Conservation (phyloP, 2,888 invertebrate species). For the Ptycholaimellus sp. region DNA sequence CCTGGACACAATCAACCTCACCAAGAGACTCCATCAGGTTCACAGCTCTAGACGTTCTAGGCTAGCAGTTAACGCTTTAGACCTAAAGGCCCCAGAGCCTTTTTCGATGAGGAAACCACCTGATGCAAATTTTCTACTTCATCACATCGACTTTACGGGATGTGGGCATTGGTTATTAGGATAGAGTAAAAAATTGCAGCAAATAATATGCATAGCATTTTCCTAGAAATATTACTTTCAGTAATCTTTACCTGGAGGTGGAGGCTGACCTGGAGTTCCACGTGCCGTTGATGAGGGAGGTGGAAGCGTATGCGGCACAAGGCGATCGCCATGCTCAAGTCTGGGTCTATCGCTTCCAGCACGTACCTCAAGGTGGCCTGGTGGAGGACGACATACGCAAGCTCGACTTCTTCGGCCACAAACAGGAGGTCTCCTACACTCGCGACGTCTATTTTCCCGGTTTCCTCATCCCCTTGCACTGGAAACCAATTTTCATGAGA, state of each 20-base stretch:
- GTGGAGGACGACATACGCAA: slow-evolving; percentile 17
- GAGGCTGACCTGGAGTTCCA: slow-evolving; percentile 25
- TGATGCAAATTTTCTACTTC: too few relatives aligned
- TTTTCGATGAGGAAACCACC: too few relatives aligned
- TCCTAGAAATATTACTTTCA: not conserved
- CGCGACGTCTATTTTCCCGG: too few relatives aligned
- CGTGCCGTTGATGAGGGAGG: slow-evolving; percentile 20
- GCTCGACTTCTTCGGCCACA: slow-evolving; percentile 18
- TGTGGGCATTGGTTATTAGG: too few relatives aligned
- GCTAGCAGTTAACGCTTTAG: too few relatives aligned
- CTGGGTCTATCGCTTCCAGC: slow-evolving; percentile 23
- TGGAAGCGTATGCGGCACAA: slow-evolving; percentile 14
- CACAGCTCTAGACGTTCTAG: slow-evolving; percentile 14
- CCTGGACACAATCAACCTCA: not conserved
- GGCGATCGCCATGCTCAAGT: slow-evolving; percentile 15
- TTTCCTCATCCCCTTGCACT: too few relatives aligned
- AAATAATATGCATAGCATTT: slow-evolving; percentile 7
- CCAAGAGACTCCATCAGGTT: slow-evolving; percentile 1
- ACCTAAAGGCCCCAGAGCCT: too few relatives aligned
- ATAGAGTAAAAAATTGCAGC: slow-evolving; percentile 8
- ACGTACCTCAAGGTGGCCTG: slow-evolving; percentile 17
- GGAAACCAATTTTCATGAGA: too few relatives aligned
- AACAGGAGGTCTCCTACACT: not conserved
- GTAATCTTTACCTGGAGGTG: slow-evolving; percentile 10
- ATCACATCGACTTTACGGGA: too few relatives aligned